Evolutionary conservation across 1,140 invertebrate species (phyloP).

Genomic region (Dinothrombium tinctorium): DNA sequence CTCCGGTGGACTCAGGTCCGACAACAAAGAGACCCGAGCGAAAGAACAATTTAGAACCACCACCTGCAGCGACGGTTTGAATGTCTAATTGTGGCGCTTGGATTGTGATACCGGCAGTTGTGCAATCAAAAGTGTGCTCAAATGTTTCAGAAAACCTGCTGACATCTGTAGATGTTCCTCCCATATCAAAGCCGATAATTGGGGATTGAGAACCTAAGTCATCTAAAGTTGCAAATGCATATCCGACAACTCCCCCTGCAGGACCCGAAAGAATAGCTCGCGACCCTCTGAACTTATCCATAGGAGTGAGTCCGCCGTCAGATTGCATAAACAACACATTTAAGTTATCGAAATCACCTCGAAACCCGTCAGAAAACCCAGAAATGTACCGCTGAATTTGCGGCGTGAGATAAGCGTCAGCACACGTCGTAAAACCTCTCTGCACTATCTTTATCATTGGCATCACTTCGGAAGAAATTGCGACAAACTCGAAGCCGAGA

Average conservation of each 20-base stretch:
- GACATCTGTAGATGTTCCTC: slow-evolving; percentile 94
- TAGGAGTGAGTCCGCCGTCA: slow-evolving; percentile 90
- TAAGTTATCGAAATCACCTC: slow-evolving; percentile 40
- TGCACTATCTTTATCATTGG: slow-evolving; percentile 87
- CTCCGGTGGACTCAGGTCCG: slow-evolving; percentile 79
- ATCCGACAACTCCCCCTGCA: slow-evolving; percentile 89
- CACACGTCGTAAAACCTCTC: slow-evolving; percentile 41
- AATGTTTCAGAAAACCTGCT: slow-evolving; percentile 39
- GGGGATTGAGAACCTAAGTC: slow-evolving; percentile 29
- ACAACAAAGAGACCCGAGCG: slow-evolving; percentile 81
- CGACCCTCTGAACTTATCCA: slow-evolving; percentile 68
- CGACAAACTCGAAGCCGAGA: slow-evolving; percentile 71
- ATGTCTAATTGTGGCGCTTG: slow-evolving; percentile 66
- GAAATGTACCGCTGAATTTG: slow-evolving; percentile 71
- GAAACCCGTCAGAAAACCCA: slow-evolving; percentile 68
- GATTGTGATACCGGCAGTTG: slow-evolving; percentile 82
- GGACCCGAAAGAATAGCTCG: slow-evolving; percentile 87
- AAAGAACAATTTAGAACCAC: slow-evolving; percentile 87
- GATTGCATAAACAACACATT: slow-evolving; percentile 97
- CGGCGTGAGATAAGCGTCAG: slow-evolving; percentile 92
- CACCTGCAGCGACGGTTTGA: slow-evolving; percentile 81
- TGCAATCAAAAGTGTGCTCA: slow-evolving; percentile 90
- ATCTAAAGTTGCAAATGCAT: slow-evolving; percentile 64
- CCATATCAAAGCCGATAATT: slow-evolving; percentile 94
- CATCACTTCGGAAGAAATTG: slow-evolving; percentile 78